Evolutionary conservation across 2,888 invertebrate genomes (phyloP).

Genomic region (Lasioglossum morio): DNA sequence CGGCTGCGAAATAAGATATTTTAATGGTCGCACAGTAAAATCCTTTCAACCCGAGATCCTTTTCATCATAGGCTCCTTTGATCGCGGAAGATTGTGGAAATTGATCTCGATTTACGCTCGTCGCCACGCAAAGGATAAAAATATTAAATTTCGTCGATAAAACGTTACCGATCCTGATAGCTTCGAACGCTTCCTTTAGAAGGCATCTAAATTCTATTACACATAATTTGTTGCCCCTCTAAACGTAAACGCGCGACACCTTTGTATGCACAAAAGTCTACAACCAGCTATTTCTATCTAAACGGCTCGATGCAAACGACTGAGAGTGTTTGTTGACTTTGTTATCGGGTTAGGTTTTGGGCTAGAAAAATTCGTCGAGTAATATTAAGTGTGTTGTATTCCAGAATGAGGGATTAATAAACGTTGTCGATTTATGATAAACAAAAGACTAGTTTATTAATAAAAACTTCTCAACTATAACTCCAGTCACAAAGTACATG

Average conservation of each 20-base stretch:
- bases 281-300: neutral
- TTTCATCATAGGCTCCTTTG: neutral
- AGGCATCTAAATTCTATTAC: neutral
- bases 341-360: neutral
- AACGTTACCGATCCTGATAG: neutral
- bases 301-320: neutral
- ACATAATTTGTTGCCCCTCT: neutral
- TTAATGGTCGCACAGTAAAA: neutral
- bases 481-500: too few species aligned
- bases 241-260: neutral
- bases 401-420: too few species aligned
- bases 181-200: neutral
- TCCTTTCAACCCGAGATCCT: neutral
- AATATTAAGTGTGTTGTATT: too few species aligned
- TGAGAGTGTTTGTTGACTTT: neutral
- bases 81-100: neutral
- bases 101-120: neutral
- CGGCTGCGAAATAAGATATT: neutral
- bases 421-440: too few species aligned
- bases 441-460: too few species aligned
- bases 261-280: neutral
- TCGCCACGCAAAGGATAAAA: neutral
- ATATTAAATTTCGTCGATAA: neutral
- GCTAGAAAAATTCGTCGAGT: neutral
- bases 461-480: too few species aligned